Base-by-base conservation (phyloP, 2,888 invertebrate species). In the Tetheella fluctuosa region DNA sequence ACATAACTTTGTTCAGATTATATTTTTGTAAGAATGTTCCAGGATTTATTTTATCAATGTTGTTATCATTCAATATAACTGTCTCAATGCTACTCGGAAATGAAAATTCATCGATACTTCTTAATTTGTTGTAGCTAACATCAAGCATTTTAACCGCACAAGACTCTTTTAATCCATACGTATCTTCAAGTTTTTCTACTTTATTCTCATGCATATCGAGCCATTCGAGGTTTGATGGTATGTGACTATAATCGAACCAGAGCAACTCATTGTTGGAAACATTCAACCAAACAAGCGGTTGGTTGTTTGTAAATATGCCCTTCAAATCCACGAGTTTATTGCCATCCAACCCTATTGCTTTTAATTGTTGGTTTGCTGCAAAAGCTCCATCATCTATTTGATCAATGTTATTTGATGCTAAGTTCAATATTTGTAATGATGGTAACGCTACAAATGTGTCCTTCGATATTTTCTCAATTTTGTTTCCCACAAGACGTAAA, bases 171-270 rank as follows among this genome's bases (percentile, higher is more conserved):
- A 96, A 93, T 62, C 95, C 95, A 79, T 95, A 96, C 69, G 95
- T 96, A 85, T 96, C 96, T 70, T 96, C 95, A 53, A 97, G 91
- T 76, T 96, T 95, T 71, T 95, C 94, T 77, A 97, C 95, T 90
- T 95, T 94, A 86, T 97, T 97, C 80, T 95, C 95, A 82, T 96
- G 96, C 94, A 97, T 95, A 85, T 97, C 97, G 61, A 97, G 90
- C 96, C 96, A 96, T 83, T 96, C 96, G 54, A 97, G 93, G 77
- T 95, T 96, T 1, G 94, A 84, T 15, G 97, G 97, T 75, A 97
- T 94, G 77, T 97, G 95, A 71, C 96, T 96, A 77, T 96, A 97
- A 89, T 97, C 97, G 86, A 97, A 97, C 95, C 96, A 95, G 64
- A 95, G 92, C 70, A 97, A 90, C 81, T 95, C 95, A 88, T 97